A percentile compares a stretch with the other conserved stretches of the same genome.
phyloP scores from a whole-genome alignment of 2,113 vertebrate genomes.

The Bambusicola thoracicus region DNA sequence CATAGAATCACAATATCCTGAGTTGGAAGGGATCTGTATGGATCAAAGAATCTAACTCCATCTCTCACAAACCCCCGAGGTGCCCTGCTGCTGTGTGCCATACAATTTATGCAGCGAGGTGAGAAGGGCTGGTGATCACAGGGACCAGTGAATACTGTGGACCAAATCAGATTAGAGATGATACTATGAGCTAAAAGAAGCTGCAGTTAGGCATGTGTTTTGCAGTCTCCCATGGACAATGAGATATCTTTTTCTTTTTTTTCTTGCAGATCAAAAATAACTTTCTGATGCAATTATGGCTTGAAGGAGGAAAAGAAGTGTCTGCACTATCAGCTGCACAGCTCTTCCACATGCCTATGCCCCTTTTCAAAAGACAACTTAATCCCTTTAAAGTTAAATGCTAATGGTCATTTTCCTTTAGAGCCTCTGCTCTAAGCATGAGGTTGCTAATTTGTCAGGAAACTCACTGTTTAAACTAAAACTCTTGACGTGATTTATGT shows the following conservation, averaged over 20 bases:
- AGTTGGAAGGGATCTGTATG: too few relatives aligned
- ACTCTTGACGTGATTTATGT: neutral
- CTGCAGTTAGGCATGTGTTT: neutral
- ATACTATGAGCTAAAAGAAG: neutral
- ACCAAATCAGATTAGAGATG: neutral
- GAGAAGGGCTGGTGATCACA: neutral
- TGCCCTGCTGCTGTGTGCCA: slow-evolving; percentile 74
- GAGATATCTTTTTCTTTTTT: neutral
- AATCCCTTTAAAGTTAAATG: neutral
- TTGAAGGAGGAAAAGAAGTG: neutral
- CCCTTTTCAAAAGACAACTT: neutral
- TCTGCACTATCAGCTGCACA: neutral
- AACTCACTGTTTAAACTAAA: neutral
- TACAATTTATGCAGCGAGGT: neutral
- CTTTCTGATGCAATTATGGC: neutral
- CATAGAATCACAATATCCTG: too few relatives aligned
- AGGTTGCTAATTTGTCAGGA: neutral
- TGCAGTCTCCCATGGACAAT: neutral
- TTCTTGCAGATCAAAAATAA: neutral
- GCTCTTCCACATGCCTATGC: neutral
- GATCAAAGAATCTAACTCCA: too few relatives aligned
- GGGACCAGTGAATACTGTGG: neutral
- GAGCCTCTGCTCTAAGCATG: neutral
- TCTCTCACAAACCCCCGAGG: slow-evolving; percentile 9
- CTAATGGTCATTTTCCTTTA: neutral